phyloP scores from a whole-genome alignment of 2,888 invertebrate species.

The Gari tellinella region DNA sequence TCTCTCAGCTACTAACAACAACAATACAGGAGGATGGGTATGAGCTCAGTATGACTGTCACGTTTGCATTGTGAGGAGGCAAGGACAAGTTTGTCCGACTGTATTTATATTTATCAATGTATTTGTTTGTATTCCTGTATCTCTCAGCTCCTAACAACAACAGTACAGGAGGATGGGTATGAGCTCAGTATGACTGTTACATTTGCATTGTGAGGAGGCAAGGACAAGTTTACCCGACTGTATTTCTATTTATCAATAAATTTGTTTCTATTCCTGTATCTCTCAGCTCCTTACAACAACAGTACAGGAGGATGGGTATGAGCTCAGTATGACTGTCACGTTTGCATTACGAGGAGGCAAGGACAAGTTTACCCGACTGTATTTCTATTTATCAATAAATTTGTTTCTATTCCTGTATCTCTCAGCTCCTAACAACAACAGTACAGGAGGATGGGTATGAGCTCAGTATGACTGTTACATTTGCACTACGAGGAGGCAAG shows the following conservation, averaged over 20 bases:
- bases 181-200: conserved; percentile 83
- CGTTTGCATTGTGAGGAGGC: conserved; percentile 82
- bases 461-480: conserved; percentile 82
- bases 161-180: conserved; percentile 83
- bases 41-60: conserved; percentile 83
- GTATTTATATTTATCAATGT: too few species aligned
- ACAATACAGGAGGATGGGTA: conserved; percentile 83
- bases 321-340: conserved; percentile 82
- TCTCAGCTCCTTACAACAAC: conserved; percentile 80
- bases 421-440: conserved; percentile 80
- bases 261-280: too few species aligned
- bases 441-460: conserved; percentile 84
- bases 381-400: too few species aligned
- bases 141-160: conserved; percentile 79
- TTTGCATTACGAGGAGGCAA: conserved; percentile 82
- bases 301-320: conserved; percentile 84
- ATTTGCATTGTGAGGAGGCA: conserved; percentile 82
- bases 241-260: too few species aligned
- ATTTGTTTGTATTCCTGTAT: too few species aligned
- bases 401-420: too few species aligned
- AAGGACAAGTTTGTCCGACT: conserved; percentile 80
- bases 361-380: conserved; percentile 79
- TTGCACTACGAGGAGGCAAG: conserved; percentile 81
- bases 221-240: conserved; percentile 80
- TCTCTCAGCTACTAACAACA: conserved; percentile 80